Evolutionary conservation across 2,888 invertebrate species (phyloP).

Genomic region (Gari tellinella): DNA sequence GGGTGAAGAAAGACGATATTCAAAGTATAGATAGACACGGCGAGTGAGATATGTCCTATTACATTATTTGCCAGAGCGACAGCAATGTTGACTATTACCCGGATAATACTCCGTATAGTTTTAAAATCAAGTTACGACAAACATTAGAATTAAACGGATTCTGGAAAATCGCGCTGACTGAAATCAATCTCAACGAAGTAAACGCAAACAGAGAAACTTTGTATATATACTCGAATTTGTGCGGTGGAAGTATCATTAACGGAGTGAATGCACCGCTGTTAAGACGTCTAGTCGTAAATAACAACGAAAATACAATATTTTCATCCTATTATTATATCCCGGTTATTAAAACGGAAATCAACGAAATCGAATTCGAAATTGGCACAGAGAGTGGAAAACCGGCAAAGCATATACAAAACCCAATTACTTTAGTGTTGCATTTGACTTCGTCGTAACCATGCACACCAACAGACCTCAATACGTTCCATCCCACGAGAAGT

Average conservation of each 20-base stretch:
- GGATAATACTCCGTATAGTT: constrained; percentile 16
- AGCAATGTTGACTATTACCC: constrained; percentile 17
- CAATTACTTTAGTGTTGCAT: too few species aligned
- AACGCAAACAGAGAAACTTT: neutral
- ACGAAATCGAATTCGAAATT: constrained; percentile 26
- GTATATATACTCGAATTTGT: constrained; percentile 32
- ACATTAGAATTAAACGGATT: too few species aligned
- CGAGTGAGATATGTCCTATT: constrained; percentile 16
- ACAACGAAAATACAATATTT: constrained; percentile 1
- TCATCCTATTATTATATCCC: constrained; percentile 15
- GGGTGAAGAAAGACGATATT: constrained; percentile 7
- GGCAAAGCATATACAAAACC: too few species aligned
- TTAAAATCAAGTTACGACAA: constrained; percentile 11
- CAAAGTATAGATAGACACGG: neutral
- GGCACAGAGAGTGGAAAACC: too few species aligned
- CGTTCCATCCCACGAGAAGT: constrained; percentile 22
- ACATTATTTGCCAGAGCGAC: constrained; percentile 24
- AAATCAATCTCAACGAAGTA: constrained; percentile 1
- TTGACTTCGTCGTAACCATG: too few species aligned
- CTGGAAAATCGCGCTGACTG: constrained; percentile 14
- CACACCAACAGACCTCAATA: too few species aligned
- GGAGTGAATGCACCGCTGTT: constrained; percentile 20
- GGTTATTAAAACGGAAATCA: constrained; percentile 17
- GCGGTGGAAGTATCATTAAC: constrained; percentile 18
- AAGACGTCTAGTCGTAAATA: constrained; percentile 12